A percentile compares a stretch with the other conserved stretches of the same genome.
phyloP scores from a whole-genome alignment of 2,888 invertebrate species.

The Apeira syringaria region DNA sequence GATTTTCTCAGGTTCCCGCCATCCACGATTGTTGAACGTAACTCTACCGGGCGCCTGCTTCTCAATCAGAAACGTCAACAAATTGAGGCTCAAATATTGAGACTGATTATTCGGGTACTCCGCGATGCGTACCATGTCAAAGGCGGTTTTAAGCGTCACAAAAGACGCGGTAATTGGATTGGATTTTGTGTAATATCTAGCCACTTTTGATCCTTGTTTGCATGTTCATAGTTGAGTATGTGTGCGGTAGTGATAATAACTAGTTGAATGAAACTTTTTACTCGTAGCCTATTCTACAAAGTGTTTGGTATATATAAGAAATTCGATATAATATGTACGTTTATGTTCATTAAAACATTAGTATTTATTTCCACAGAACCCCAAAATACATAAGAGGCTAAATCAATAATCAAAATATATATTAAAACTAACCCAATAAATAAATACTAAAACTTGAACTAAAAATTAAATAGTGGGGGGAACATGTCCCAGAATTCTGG shows the following conservation, averaged over 20 bases:
- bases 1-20: constrained; percentile 67
- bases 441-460: too few species aligned
- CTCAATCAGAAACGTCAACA: constrained; percentile 63
- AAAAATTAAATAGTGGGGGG: too few species aligned
- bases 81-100: constrained; percentile 74
- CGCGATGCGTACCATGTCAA: constrained; percentile 48
- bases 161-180: constrained; percentile 76
- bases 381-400: too few species aligned
- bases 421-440: too few species aligned
- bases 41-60: constrained; percentile 65
- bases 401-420: too few species aligned
- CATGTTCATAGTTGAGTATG: constrained; percentile 28
- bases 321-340: too few species aligned
- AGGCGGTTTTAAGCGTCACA: constrained; percentile 77
- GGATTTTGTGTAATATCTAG: constrained; percentile 66
- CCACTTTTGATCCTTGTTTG: constrained; percentile 69
- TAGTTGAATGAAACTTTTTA: neutral
- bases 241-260: constrained; percentile 34
- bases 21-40: constrained; percentile 56
- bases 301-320: too few species aligned
- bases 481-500: too few species aligned
- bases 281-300: constrained; percentile 10
- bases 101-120: constrained; percentile 68
- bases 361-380: too few species aligned
- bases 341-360: too few species aligned